Evolutionary conservation across 2,797 vertebrate species (phyloP).

Genomic region (Otolemur crassicaudatus): DNA sequence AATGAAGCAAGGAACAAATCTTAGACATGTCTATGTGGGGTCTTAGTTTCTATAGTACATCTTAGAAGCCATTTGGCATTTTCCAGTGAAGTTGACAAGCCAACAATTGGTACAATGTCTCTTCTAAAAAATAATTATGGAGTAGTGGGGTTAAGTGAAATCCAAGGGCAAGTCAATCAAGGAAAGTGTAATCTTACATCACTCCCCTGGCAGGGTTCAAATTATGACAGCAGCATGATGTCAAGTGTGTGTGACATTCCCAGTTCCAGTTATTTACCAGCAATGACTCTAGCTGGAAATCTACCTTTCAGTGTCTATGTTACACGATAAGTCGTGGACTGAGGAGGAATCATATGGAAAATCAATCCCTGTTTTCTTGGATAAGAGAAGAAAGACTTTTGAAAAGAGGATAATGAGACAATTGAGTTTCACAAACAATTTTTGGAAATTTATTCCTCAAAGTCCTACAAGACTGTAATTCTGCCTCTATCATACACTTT

Average conservation of each 20-base stretch:
- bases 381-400: background rate
- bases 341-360: background rate
- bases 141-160: background rate
- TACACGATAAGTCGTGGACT: background rate
- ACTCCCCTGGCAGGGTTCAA: background rate
- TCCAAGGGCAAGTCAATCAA: background rate
- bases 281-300: background rate
- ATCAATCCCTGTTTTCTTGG: background rate
- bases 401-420: background rate
- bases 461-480: background rate
- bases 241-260: background rate
- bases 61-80: background rate
- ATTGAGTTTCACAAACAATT: background rate
- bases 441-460: background rate
- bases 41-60: background rate
- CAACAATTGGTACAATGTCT: background rate
- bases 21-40: background rate
- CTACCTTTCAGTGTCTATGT: background rate
- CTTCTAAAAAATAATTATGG: background rate
- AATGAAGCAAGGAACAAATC: background rate
- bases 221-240: background rate
- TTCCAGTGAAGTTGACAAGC: background rate
- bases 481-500: fast-evolving
- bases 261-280: background rate
- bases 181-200: background rate